Percentiles rank a stretch among this genome's conserved stretches.
Conservation (phyloP, 2,113 vertebrate genomes). For the Rhinogobius similis region DNA sequence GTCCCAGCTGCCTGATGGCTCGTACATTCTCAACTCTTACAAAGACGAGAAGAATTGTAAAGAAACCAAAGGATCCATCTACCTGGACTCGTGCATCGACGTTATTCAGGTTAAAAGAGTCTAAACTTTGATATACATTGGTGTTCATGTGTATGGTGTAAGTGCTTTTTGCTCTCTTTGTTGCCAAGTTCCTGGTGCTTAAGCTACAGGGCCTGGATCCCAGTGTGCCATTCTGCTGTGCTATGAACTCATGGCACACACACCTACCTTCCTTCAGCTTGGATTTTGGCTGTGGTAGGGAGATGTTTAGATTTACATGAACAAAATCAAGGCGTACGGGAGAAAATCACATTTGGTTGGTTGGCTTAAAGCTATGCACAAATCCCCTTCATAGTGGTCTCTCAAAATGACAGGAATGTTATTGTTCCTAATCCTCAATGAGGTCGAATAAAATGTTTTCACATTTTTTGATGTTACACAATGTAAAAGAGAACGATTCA, state of each 20-base stretch:
- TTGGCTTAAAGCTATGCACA: too few species aligned
- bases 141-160: background rate
- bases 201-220: constrained; percentile 49
- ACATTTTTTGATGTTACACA: too few species aligned
- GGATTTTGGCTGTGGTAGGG: constrained; percentile 31
- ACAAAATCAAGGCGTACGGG: constrained; percentile 17
- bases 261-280: constrained; percentile 28
- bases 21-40: constrained; percentile 96
- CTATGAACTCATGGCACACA: constrained; percentile 25
- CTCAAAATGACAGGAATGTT: too few species aligned
- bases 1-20: constrained; percentile 95
- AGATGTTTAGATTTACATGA: constrained; percentile 47
- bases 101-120: constrained; percentile 84
- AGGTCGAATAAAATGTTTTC: too few species aligned
- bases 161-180: too few species aligned
- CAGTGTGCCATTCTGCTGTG: background rate
- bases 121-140: background rate
- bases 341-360: constrained; percentile 1
- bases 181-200: constrained; percentile 10
- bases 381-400: too few species aligned
- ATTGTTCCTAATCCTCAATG: too few species aligned
- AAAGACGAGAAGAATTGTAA: constrained; percentile 97
- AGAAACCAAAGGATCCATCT: constrained; percentile 97
- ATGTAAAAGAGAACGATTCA: too few species aligned
- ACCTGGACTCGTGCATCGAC: constrained; percentile 95